These are phyloP conservation scores for Oegoconia quadripuncta DNA, from an alignment of 2,888 invertebrate genomes.

Conservation along the genomic window DNA sequence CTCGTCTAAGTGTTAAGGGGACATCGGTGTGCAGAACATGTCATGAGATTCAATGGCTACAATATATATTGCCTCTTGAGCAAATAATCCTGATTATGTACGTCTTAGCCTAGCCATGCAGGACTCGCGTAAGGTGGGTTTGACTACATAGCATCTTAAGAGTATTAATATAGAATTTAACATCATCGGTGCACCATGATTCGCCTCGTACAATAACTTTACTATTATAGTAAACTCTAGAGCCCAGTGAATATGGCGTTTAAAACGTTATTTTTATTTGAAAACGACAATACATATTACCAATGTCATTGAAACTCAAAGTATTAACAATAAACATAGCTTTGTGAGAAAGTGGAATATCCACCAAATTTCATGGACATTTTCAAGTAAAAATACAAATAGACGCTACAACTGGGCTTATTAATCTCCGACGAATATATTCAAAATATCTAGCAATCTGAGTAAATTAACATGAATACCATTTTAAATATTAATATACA, in stretches of 20 bases:
- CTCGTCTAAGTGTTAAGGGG: conserved; percentile 60
- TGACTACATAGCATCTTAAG: conserved; percentile 53
- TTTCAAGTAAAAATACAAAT: too few species aligned
- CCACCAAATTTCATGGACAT: too few species aligned
- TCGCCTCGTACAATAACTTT: conserved; percentile 45
- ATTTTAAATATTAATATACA: conserved; percentile 68
- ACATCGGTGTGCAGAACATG: conserved; percentile 61
- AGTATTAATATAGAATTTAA: conserved; percentile 45
- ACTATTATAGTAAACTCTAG: conserved; percentile 47
- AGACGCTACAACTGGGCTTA: background rate
- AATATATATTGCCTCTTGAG: conserved; percentile 72
- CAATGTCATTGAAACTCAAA: too few species aligned
- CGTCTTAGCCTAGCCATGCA: conserved; percentile 65
- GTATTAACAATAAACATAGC: too few species aligned
- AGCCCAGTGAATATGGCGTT: too few species aligned
- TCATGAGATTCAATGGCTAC: conserved; percentile 76
- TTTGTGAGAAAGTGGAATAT: too few species aligned
- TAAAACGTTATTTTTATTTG: too few species aligned
- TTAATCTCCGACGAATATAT: conserved; percentile 56
- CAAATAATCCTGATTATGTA: conserved; percentile 68
- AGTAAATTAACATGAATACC: conserved; percentile 67
- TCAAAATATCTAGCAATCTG: conserved; percentile 68
- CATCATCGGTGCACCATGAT: conserved; percentile 59
- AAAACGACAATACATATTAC: too few species aligned
- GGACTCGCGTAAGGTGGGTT: conserved; percentile 61